A percentile compares a stretch with the other conserved stretches of the same genome.
These are phyloP conservation scores for Dicerorhinus sumatrensis DNA, from an alignment of 2,113 vertebrate species.

Conservation along the genomic window DNA sequence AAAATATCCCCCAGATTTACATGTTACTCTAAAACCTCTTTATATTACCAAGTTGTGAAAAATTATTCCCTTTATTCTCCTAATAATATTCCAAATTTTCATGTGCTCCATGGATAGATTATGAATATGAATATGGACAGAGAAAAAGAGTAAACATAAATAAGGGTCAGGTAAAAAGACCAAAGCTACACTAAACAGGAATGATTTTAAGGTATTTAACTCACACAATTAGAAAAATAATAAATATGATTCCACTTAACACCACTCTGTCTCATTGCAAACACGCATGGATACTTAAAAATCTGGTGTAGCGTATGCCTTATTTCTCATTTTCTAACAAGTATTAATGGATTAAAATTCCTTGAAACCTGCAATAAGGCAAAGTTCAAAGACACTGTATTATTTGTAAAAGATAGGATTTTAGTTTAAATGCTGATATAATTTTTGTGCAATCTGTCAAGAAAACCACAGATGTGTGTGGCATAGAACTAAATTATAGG, in stretches of 20 bases:
- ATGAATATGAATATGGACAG: not conserved
- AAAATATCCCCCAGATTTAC: not conserved
- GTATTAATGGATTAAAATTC: constrained; percentile 6
- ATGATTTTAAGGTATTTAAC: not conserved
- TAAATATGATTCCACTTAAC: not conserved
- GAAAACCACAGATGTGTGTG: not conserved
- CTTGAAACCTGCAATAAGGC: not conserved
- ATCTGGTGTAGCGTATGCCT: not conserved
- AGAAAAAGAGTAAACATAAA: not conserved
- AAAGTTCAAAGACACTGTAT: not conserved
- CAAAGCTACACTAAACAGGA: not conserved
- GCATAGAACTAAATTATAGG: not conserved
- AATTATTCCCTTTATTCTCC: not conserved
- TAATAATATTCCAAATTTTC: not conserved
- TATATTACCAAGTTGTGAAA: constrained; percentile 14
- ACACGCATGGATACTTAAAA: not conserved
- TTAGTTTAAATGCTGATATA: not conserved
- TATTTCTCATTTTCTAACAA: constrained; percentile 39
- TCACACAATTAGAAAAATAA: not conserved
- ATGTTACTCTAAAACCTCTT: not conserved
- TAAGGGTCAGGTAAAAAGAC: not conserved
- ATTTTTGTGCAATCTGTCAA: not conserved
- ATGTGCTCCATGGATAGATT: not conserved
- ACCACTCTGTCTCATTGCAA: not conserved
- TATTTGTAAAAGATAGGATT: not conserved